phyloP scores from a whole-genome alignment of 2,797 vertebrate species.

The Podargus strigoides region DNA sequence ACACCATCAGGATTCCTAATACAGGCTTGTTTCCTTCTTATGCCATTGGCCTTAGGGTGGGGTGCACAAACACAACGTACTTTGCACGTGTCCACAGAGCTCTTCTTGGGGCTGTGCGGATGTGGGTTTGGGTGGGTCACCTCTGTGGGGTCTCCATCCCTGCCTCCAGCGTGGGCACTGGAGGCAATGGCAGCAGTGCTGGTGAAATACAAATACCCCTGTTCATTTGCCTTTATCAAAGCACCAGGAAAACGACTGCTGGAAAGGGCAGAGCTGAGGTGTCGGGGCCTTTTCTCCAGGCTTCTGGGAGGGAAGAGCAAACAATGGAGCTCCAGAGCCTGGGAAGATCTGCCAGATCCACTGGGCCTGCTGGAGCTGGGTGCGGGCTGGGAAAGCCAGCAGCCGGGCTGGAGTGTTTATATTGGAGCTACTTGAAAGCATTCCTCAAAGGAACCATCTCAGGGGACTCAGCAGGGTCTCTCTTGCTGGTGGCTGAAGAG shows the following conservation, averaged over 20 bases:
- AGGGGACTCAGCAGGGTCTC: fast-evolving
- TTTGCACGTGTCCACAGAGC: background rate
- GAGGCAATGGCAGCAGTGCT: background rate
- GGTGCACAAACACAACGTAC: fast-evolving
- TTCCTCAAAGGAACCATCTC: background rate
- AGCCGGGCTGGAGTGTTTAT: background rate
- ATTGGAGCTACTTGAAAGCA: constrained; percentile 32
- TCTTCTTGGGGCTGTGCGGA: background rate
- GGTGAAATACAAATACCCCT: background rate
- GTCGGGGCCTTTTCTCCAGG: background rate
- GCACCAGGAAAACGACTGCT: background rate
- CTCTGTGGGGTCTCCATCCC: background rate
- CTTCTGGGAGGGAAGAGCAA: background rate
- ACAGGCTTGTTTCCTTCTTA: background rate
- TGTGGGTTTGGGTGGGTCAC: background rate
- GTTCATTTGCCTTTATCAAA: background rate
- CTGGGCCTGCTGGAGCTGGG: background rate
- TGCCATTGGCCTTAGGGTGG: background rate
- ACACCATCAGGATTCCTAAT: background rate
- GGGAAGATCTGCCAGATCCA: background rate
- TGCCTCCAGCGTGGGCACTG: fast-evolving
- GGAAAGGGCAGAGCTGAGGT: background rate
- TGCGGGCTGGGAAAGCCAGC: constrained; percentile 15
- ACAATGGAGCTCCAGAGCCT: background rate
- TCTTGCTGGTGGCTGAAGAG: background rate